These are phyloP conservation scores for Psix sp. DNA, from an alignment of 1,140 invertebrate species.

Conservation along the genomic window DNA sequence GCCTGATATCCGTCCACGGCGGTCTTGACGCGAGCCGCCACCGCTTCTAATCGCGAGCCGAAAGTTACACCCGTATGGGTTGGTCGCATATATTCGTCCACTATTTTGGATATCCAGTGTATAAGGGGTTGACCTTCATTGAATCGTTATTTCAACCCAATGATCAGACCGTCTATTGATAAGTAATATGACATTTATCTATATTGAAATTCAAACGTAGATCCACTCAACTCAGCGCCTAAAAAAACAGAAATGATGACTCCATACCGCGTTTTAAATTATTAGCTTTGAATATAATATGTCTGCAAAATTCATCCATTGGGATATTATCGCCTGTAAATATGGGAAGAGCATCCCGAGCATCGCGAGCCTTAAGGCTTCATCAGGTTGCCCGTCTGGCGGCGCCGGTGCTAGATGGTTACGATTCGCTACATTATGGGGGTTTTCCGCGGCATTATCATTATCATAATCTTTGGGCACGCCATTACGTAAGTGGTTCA, in stretches of 20 bases:
- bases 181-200: background rate
- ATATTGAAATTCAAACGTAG: constrained; percentile 1
- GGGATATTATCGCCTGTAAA: constrained; percentile 9
- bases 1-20: background rate
- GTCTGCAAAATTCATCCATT: constrained; percentile 1
- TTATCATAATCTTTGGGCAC: too few species aligned
- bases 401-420: too few species aligned
- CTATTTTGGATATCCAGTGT: background rate
- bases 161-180: background rate
- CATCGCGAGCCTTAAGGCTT: constrained; percentile 10
- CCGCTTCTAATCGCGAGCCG: background rate
- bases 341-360: constrained; percentile 1
- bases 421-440: too few species aligned
- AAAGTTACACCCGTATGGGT: background rate
- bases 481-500: too few species aligned
- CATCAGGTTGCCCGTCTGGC: background rate
- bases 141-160: background rate
- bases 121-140: background rate
- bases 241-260: background rate
- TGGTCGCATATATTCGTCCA: background rate
- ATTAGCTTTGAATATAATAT: background rate
- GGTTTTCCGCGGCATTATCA: too few species aligned
- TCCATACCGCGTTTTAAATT: background rate
- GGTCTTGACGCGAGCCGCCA: background rate
- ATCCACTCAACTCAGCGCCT: background rate